A percentile compares a stretch with the other conserved stretches of the same genome.
Evolutionary conservation across 2,888 invertebrate species (phyloP).

Genomic region (Horisme vitalbata): DNA sequence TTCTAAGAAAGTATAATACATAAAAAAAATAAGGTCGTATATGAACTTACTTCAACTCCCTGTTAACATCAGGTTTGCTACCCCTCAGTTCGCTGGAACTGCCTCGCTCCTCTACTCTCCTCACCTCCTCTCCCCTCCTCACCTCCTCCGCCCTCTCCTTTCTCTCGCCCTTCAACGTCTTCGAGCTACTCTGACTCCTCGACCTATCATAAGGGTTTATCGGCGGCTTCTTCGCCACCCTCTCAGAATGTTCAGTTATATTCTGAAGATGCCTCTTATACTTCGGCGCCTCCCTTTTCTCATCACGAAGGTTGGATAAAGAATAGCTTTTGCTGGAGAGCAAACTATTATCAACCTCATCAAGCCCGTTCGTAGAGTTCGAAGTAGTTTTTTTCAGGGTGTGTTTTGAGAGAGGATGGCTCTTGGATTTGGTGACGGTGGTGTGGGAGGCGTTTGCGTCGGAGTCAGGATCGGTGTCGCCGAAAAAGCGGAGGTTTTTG

Average conservation of each 20-base stretch:
- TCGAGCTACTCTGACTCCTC: constrained; percentile 75
- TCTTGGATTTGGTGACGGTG: constrained; percentile 55
- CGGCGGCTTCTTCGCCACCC: constrained; percentile 61
- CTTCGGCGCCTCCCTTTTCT: constrained; percentile 59
- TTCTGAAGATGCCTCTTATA: constrained; percentile 81
- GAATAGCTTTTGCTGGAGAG: constrained; percentile 71
- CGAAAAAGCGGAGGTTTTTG: constrained; percentile 92
- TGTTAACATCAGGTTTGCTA: constrained; percentile 67
- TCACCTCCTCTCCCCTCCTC: constrained; percentile 51
- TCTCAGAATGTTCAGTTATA: constrained; percentile 80
- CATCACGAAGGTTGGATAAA: constrained; percentile 65
- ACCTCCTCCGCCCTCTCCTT: constrained; percentile 49
- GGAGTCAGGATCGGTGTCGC: constrained; percentile 91
- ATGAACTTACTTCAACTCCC: constrained; percentile 73
- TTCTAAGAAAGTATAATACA: not conserved
- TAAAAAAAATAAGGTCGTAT: too few relatives aligned
- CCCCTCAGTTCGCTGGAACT: constrained; percentile 32
- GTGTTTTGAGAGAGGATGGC: constrained; percentile 48
- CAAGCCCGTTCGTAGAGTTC: constrained; percentile 72
- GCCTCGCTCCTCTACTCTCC: constrained; percentile 38
- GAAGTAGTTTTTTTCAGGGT: constrained; percentile 71
- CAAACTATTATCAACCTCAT: constrained; percentile 67
- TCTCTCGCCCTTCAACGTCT: constrained; percentile 56
- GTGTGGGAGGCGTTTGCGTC: constrained; percentile 77
- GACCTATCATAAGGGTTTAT: constrained; percentile 73